phyloP scores from a whole-genome alignment of 2,797 vertebrate species.

The Iguana delicatissima region DNA sequence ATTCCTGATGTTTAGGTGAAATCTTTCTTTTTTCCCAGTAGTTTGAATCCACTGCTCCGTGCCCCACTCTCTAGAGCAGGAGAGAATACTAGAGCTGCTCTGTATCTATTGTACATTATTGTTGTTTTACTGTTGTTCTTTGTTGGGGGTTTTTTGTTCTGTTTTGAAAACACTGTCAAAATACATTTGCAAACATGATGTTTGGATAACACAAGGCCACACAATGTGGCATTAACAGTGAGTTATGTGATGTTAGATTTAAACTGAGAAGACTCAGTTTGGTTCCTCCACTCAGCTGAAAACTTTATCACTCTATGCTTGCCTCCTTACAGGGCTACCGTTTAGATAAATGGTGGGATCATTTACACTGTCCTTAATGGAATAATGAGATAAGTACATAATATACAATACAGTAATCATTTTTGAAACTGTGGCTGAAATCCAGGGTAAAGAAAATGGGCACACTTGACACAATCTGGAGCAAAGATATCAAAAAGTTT shows the following conservation, averaged over 20 bases:
- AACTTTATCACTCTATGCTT: background rate
- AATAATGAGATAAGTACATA: background rate
- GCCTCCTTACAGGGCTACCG: too few relatives aligned
- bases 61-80: too few relatives aligned
- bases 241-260: background rate
- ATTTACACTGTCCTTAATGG: background rate
- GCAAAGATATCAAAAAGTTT: background rate
- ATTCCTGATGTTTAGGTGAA: too few relatives aligned
- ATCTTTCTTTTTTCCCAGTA: too few relatives aligned
- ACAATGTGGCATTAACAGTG: background rate
- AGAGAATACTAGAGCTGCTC: too few relatives aligned
- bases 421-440: background rate
- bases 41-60: too few relatives aligned
- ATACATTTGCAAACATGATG: background rate
- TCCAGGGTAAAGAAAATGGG: too few relatives aligned
- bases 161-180: background rate
- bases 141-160: background rate
- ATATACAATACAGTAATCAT: too few relatives aligned
- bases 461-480: background rate
- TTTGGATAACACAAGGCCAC: background rate
- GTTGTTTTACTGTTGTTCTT: background rate
- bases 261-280: background rate
- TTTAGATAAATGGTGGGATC: background rate
- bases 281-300: background rate
- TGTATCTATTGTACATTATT: background rate